Percentiles rank a stretch among this genome's conserved stretches.
Conservation (phyloP, 2,888 invertebrate genomes). For the Eulithis testata region DNA sequence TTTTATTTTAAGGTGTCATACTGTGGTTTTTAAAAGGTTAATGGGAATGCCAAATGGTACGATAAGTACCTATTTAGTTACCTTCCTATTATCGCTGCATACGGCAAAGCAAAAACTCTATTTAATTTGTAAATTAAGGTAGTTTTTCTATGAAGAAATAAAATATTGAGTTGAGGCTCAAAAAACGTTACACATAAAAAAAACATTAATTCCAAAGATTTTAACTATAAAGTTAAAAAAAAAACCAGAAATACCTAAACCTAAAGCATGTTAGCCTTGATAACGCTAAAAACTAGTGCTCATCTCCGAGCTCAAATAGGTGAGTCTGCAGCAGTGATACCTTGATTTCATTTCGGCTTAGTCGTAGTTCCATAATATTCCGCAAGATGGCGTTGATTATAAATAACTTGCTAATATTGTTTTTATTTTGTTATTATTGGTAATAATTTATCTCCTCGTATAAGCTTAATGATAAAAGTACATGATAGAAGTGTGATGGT, state of each 20-base stretch:
- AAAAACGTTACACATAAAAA: too few relatives aligned
- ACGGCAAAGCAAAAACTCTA: background rate
- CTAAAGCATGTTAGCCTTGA: background rate
- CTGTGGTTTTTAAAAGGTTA: background rate
- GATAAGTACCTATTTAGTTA: background rate
- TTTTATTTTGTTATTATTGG: background rate
- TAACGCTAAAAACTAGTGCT: background rate
- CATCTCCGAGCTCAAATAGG: constrained; percentile 3
- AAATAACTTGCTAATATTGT: constrained; percentile 13
- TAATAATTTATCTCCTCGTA: too few relatives aligned
- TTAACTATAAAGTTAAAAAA: too few relatives aligned
- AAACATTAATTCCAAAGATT: too few relatives aligned
- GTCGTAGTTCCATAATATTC: constrained; percentile 29
- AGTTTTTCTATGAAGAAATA: too few relatives aligned
- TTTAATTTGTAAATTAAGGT: too few relatives aligned
- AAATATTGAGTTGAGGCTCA: too few relatives aligned
- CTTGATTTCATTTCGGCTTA: constrained; percentile 25
- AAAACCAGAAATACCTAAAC: background rate
- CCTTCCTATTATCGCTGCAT: background rate
- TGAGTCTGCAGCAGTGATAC: constrained; percentile 16
- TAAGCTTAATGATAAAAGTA: too few relatives aligned
- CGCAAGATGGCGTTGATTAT: constrained; percentile 38
- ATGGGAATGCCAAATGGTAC: background rate
- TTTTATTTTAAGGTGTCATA: constrained; percentile 1
- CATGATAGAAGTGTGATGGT: too few relatives aligned